phyloP scores from a whole-genome alignment of 2,797 vertebrate species.

The Enteromius anoplus region DNA sequence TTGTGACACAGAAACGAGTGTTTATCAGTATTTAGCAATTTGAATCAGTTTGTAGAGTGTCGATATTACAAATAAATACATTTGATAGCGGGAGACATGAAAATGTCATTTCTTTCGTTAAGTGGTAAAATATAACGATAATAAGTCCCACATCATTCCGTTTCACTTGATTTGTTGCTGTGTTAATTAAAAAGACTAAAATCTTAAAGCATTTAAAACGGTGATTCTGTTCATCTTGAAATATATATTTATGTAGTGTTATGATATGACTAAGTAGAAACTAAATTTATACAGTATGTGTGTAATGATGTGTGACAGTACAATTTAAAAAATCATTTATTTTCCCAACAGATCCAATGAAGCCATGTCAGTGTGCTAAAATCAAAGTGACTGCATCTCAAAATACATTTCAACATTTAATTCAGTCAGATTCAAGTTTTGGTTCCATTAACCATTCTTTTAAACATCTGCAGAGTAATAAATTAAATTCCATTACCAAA shows the following conservation, averaged over 20 bases:
- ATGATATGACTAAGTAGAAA: neutral
- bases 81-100: neutral
- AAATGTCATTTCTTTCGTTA: neutral
- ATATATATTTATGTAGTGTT: neutral
- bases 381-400: neutral
- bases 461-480: neutral
- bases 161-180: neutral
- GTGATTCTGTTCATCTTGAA: neutral
- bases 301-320: neutral
- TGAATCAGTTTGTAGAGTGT: neutral
- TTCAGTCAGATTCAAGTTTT: neutral
- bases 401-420: neutral
- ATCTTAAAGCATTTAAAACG: neutral
- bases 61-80: neutral
- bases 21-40: neutral
- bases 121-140: neutral
- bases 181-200: conserved; percentile 12
- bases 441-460: neutral
- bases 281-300: neutral
- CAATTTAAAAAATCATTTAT: neutral
- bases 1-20: neutral
- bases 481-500: neutral
- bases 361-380: neutral
- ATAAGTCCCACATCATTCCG: neutral
- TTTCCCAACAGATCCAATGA: neutral